Evolutionary conservation across 2,888 invertebrate genomes (phyloP).

Genomic region (Aproaerema taeniolella): DNA sequence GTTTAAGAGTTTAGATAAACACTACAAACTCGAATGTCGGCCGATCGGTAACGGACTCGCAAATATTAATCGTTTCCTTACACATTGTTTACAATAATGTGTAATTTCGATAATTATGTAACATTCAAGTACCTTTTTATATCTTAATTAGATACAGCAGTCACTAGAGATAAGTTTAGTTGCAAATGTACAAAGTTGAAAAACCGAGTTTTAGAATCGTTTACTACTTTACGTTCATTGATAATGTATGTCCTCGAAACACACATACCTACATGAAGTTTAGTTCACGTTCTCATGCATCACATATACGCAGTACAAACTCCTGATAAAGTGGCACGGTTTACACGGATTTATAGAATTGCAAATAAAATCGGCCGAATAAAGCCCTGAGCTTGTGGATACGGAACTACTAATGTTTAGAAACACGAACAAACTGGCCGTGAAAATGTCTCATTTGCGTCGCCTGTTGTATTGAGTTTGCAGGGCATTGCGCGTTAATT

Average conservation of each 20-base stretch:
- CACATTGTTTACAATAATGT: too few species aligned
- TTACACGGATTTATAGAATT: constrained; percentile 25
- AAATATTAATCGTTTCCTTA: constrained; percentile 5
- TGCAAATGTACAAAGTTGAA: too few species aligned
- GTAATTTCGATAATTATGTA: too few species aligned
- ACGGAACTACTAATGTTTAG: constrained; percentile 5
- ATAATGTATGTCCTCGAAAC: constrained; percentile 34
- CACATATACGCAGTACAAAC: constrained; percentile 22
- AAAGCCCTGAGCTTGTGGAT: constrained; percentile 10
- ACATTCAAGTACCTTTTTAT: too few species aligned
- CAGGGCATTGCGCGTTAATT: constrained; percentile 11
- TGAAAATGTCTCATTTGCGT: constrained; percentile 21
- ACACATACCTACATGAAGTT: constrained; percentile 31
- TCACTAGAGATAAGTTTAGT: too few species aligned
- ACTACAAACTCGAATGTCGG: constrained; percentile 10
- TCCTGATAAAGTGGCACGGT: constrained; percentile 35
- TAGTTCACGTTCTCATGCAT: constrained; percentile 2
- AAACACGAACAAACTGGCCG: constrained; percentile 12
- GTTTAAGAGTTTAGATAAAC: constrained; percentile 6
- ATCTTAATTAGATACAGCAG: too few species aligned
- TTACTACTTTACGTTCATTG: constrained; percentile 6
- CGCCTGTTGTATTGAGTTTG: background rate
- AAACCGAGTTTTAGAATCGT: background rate
- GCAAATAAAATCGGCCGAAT: constrained; percentile 23
- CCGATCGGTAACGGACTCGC: constrained; percentile 7